Percentiles rank a stretch among this genome's conserved stretches.
phyloP scores from a whole-genome alignment of 2,797 vertebrate genomes.

The Triplophysa yarkandensis region DNA sequence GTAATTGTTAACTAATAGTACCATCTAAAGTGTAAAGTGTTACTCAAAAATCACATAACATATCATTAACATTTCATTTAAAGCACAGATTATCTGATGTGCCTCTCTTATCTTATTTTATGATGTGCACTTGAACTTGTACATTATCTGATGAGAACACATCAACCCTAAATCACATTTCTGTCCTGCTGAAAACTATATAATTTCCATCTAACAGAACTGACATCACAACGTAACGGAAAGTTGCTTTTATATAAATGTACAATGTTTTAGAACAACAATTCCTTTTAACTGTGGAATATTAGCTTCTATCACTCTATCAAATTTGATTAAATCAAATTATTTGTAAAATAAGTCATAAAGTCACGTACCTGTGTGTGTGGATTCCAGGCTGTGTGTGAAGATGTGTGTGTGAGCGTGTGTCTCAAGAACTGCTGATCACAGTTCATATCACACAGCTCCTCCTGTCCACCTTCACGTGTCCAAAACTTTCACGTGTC shows the following conservation, averaged over 20 bases:
- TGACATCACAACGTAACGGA: too few species aligned
- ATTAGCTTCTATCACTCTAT: background rate
- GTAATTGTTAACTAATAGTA: too few species aligned
- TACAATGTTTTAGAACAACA: too few species aligned
- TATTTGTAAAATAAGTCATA: background rate
- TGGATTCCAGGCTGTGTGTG: constrained; percentile 13
- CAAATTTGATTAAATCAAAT: background rate
- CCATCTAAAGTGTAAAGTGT: too few species aligned
- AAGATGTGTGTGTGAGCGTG: constrained; percentile 12
- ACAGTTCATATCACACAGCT: constrained; percentile 59
- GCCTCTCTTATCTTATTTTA: constrained; percentile 34
- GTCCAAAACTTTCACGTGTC: constrained; percentile 50
- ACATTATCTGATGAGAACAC: background rate
- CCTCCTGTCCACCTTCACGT: constrained; percentile 51
- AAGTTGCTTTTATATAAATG: too few species aligned
- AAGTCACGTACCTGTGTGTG: constrained; percentile 37
- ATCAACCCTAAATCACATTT: background rate
- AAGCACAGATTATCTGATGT: background rate
- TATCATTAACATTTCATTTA: background rate
- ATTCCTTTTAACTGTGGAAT: too few species aligned
- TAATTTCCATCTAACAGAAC: background rate
- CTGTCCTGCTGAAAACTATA: background rate
- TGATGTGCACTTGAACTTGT: background rate
- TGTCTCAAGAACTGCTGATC: constrained; percentile 45
- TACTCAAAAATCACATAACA: background rate